Percentiles rank a stretch among this genome's conserved stretches.
These are phyloP conservation scores for Archips xylosteana DNA, from an alignment of 2,888 invertebrate genomes.

Conservation along the genomic window DNA sequence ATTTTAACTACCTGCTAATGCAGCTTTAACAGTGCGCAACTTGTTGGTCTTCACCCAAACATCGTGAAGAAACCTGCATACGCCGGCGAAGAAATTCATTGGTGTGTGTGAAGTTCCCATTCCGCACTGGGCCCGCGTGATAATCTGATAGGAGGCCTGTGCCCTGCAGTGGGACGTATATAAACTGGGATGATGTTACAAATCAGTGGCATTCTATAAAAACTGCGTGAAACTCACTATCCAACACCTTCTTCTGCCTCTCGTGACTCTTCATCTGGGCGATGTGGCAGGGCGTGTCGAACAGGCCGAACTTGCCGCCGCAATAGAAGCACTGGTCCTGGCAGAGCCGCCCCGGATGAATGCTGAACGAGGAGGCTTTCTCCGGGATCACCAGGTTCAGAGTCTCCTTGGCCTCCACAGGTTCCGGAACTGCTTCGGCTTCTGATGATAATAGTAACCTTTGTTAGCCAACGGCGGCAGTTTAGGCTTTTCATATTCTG, in stretches of 20 bases:
- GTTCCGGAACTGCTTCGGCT: slow-evolving; percentile 70
- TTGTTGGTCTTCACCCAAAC: no score
- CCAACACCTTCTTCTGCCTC: slow-evolving; percentile 92
- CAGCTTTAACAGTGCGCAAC: no score
- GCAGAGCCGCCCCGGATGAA: slow-evolving; percentile 93
- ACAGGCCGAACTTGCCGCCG: slow-evolving; percentile 93
- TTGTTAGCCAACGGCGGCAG: no score
- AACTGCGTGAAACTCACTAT: slow-evolving; percentile 82
- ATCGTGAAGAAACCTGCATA: no score
- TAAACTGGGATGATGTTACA: no score
- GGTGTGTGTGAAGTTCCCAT: no score
- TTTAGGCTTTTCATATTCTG: no score
- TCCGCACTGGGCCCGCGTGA: no score
- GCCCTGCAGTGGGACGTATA: no score
- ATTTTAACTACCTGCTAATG: no score
- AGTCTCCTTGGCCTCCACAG: slow-evolving; percentile 78
- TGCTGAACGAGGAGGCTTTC: slow-evolving; percentile 94
- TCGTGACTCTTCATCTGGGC: slow-evolving; percentile 94
- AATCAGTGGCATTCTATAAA: not conserved
- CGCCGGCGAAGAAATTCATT: no score
- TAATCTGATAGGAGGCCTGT: no score
- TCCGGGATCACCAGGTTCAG: slow-evolving; percentile 93
- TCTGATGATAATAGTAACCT: slow-evolving; percentile 47
- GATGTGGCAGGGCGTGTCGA: slow-evolving; percentile 95
- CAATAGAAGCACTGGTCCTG: slow-evolving; percentile 95